These are phyloP conservation scores for Macrostomum lignano DNA, from an alignment of 1,140 invertebrate species.

Conservation along the genomic window DNA sequence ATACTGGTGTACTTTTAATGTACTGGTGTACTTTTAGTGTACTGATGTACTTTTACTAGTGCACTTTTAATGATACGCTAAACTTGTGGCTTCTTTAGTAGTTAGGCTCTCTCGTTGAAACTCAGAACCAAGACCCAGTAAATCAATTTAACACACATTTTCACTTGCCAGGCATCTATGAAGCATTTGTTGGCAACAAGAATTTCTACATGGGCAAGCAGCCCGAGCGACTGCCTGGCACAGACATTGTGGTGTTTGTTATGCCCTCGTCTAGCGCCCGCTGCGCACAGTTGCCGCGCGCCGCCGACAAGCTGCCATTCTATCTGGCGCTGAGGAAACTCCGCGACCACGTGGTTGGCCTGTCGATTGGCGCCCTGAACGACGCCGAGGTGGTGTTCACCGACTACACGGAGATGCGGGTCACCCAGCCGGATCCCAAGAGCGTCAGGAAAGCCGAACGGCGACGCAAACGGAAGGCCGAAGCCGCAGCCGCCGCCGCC, in stretches of 20 bases:
- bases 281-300: conserved; percentile 68
- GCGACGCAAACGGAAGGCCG: conserved; percentile 1
- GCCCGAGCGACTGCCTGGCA: conserved; percentile 60
- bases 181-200: conserved; percentile 81
- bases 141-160: too few species aligned
- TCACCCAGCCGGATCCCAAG: conserved; percentile 1
- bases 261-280: conserved; percentile 87
- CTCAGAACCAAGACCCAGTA: too few species aligned
- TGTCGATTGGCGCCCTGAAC: conserved; percentile 45
- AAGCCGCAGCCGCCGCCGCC: neutral
- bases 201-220: conserved; percentile 84
- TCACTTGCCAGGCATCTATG: conserved; percentile 50
- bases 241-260: conserved; percentile 84
- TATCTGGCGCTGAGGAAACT: conserved; percentile 75
- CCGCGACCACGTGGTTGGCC: conserved; percentile 65
- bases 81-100: too few species aligned
- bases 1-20: too few species aligned
- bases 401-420: conserved; percentile 9
- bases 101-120: too few species aligned
- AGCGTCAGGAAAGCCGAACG: conserved; percentile 2
- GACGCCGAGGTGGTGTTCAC: conserved; percentile 67
- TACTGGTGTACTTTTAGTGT: too few species aligned
- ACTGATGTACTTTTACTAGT: too few species aligned
- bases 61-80: too few species aligned
- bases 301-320: conserved; percentile 82